Base-by-base conservation (phyloP, 2,797 vertebrate genomes). In the Channa striata region DNA sequence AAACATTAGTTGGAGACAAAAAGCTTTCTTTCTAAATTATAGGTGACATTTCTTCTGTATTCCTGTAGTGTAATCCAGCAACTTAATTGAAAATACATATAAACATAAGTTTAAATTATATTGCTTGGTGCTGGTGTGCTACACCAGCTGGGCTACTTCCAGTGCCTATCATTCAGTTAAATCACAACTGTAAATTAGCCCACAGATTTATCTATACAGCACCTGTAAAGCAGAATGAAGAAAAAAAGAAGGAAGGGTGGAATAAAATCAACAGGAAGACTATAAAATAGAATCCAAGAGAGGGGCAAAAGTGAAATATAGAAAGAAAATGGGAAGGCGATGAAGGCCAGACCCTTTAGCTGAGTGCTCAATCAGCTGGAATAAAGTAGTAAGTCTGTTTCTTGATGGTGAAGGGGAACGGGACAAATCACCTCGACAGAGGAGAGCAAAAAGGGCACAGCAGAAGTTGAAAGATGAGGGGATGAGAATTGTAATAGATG, bases 401-500 rank as follows among this genome's bases (percentile, higher is more conserved):
- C 78, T 71, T 79, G 83, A 84, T 84, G 77, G 76, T 40, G 2
- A 73, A 80, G 82, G 85, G 75, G 82, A 81, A 63, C 66, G n/a
- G 85, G 80, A 89, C 88, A 86, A 85, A 86, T 87, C 87, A 77
- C 87, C 72, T 63, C 40, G 65, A 60, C 74, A 60, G 77, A 86
- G 78, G 77, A 69, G 83, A 78, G 72, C 33, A 74, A 71, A 82
- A 89, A 90, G 86, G 86, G 77, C 87, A 84, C 68, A 19, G 81
- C 43, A 56, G 69, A 84, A 85, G 86, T 82, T 88, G 90, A 88
- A 88, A 83, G 86, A 92, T 83, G 90, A 85, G 76, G 67, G 72
- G 67, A 78, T 81, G 76, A 73, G 85, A 81, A 74, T 79, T 59
- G 80, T 89, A 91, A 90, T 90, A 67, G 87, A 87, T 87, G 87